Evolutionary conservation across 2,797 vertebrate genomes (phyloP), one percentile per base, ranked within the genome.

Genomic region (Parauchenoglanis punctatus): DNA sequence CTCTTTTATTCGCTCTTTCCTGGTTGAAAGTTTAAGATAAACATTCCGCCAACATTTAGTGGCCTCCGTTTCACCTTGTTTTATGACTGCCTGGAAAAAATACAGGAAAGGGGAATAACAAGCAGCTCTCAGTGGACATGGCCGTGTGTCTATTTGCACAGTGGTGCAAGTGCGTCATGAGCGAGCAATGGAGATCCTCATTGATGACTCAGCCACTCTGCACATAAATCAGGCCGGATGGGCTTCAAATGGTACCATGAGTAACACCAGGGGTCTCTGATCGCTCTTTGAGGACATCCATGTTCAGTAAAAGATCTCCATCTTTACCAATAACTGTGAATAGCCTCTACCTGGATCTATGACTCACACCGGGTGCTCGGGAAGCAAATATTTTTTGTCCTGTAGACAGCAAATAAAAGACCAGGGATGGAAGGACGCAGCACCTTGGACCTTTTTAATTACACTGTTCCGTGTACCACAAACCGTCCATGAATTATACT

Each of bases 131-230:
- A 11, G 49, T 25, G 58, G 49, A 54, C 15, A 49, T 59, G 84
- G 28, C 70, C 35, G 7, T 61, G 46, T 68, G 77, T 76, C 31
- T 70, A 11, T 86, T 87, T 84, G 85, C 20, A 72, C 63, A 85
- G 49, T 44, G 83, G 84, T n/a, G 28, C 59, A 52, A 44, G 84
- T 85, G 73, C 84, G 73, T 85, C 83, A 89, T 85, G 31, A 31
- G 65, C 56, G 61, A 73, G 72, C 56, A 78, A 35, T 86, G 63
- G 76, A 83, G 87, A 85, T 82, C 87, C 67, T 84, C 35, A 78
- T 78, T 70, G 87, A 89, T 93, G 92, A 93, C 89, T 93, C 90
- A 92, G 87, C 87, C 80, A 87, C 70, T 83, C 56, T 76, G 86
- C 84, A 91, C 85, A 88, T 54, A 83, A 77, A 88, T 76, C 88